These are phyloP conservation scores for Chaunax sp. DNA, from an alignment of 2,797 vertebrate genomes.

Conservation along the genomic window DNA sequence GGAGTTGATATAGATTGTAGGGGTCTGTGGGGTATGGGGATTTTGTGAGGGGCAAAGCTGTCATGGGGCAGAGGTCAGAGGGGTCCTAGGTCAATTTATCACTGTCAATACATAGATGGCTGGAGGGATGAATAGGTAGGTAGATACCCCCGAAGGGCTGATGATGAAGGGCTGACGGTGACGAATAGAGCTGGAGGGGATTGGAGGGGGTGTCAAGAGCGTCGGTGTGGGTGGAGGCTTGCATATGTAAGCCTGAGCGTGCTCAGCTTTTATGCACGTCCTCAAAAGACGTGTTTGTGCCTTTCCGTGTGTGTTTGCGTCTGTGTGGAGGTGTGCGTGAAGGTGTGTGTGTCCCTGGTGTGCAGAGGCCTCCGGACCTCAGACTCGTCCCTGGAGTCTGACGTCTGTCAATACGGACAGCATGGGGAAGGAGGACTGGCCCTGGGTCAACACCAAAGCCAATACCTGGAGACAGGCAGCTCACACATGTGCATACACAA, in stretches of 20 bases:
- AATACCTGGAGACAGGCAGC: conserved; percentile 75
- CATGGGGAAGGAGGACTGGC: conserved; percentile 64
- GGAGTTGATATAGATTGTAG: conserved; percentile 3
- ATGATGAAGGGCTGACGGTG: conserved; percentile 51
- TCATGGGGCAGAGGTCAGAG: conserved; percentile 43
- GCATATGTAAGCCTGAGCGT: conserved; percentile 8
- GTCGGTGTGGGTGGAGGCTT: conserved; percentile 29
- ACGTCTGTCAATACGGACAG: conserved; percentile 73
- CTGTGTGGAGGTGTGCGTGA: conserved; percentile 8
- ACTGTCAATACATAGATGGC: conserved; percentile 59
- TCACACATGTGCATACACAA: conserved; percentile 46
- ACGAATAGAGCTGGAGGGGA: conserved; percentile 38
- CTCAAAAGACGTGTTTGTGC: conserved; percentile 20
- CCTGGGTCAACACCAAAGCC: conserved; percentile 81
- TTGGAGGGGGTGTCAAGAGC: conserved; percentile 20
- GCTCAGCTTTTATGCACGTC: conserved; percentile 7
- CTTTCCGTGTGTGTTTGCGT: neutral
- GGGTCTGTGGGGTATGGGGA: neutral
- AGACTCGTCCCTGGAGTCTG: conserved; percentile 66
- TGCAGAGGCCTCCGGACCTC: conserved; percentile 54
- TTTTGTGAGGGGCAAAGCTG: conserved; percentile 25
- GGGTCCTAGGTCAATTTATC: conserved; percentile 61
- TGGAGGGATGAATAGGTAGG: conserved; percentile 50
- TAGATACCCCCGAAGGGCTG: conserved; percentile 42
- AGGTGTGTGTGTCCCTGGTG: conserved; percentile 41